phyloP scores from a whole-genome alignment of 2,888 invertebrate species.

The Amphipoea lucens region DNA sequence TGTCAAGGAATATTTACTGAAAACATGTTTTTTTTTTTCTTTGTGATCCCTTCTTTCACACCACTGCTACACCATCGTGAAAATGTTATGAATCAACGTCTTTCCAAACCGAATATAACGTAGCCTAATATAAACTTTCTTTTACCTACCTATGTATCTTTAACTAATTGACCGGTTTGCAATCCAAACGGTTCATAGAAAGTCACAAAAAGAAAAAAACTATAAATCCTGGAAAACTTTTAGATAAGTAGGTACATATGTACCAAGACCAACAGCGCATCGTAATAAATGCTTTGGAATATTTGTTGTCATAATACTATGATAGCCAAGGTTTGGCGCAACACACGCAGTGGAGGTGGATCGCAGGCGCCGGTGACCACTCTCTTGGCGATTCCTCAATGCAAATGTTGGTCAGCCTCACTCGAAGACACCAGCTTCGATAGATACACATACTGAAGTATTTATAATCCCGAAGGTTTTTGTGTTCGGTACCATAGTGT shows the following conservation, averaged over 20 bases:
- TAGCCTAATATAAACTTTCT: background rate
- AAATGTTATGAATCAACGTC: background rate
- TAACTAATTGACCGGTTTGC: background rate
- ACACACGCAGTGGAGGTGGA: slow-evolving; percentile 70
- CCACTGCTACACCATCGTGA: background rate
- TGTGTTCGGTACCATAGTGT: slow-evolving; percentile 28
- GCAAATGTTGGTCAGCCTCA: slow-evolving; percentile 68
- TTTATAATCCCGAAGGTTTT: slow-evolving; percentile 29
- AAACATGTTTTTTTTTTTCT: too few species aligned
- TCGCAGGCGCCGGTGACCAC: slow-evolving; percentile 61
- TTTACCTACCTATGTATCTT: background rate
- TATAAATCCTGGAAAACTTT: background rate
- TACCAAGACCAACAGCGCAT: background rate
- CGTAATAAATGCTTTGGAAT: slow-evolving; percentile 21
- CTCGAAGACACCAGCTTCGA: slow-evolving; percentile 63
- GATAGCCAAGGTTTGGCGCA: slow-evolving; percentile 54
- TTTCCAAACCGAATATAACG: background rate
- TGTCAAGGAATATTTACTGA: background rate
- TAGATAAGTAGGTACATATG: too few species aligned
- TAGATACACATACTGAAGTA: slow-evolving; percentile 39
- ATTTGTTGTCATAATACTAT: slow-evolving; percentile 49
- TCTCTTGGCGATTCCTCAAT: slow-evolving; percentile 57
- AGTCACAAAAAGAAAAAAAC: background rate
- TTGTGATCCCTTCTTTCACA: background rate
- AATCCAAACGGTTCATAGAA: background rate